These are phyloP conservation scores for Epirrhoe tristata DNA, from an alignment of 2,888 invertebrate genomes.

Conservation along the genomic window DNA sequence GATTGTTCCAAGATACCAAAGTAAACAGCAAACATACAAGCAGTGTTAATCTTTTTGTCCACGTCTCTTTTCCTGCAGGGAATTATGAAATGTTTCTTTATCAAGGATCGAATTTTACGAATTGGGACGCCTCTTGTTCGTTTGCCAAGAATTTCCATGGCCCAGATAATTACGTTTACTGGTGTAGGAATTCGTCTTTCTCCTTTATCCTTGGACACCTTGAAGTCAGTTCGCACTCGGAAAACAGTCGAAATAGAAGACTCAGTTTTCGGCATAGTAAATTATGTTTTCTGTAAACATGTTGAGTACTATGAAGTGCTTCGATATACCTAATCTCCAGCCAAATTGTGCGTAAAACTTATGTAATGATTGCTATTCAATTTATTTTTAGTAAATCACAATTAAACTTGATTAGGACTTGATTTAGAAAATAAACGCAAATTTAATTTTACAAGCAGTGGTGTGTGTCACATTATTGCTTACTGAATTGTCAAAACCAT, in stretches of 20 bases:
- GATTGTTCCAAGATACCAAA: constrained; percentile 58
- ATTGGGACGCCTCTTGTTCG: constrained; percentile 54
- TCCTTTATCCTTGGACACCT: constrained; percentile 49
- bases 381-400: background rate
- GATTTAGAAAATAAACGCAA: background rate
- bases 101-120: constrained; percentile 53
- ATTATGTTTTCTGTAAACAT: constrained; percentile 32
- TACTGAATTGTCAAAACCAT: too few species aligned
- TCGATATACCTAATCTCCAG: constrained; percentile 21
- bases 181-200: constrained; percentile 53
- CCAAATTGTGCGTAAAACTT: constrained; percentile 5
- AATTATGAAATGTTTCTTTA: constrained; percentile 59
- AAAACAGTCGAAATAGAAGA: constrained; percentile 51
- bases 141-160: constrained; percentile 60
- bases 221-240: constrained; percentile 52
- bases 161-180: constrained; percentile 63
- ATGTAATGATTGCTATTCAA: background rate
- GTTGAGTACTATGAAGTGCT: constrained; percentile 13
- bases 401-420: background rate
- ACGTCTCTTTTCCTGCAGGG: constrained; percentile 56
- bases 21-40: constrained; percentile 57
- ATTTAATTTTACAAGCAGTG: background rate
- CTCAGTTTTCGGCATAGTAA: constrained; percentile 47
- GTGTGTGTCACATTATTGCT: background rate
- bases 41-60: constrained; percentile 57